These are phyloP conservation scores for Pomatorhinus ruficollis DNA, from an alignment of 2,113 vertebrate genomes.

Conservation along the genomic window DNA sequence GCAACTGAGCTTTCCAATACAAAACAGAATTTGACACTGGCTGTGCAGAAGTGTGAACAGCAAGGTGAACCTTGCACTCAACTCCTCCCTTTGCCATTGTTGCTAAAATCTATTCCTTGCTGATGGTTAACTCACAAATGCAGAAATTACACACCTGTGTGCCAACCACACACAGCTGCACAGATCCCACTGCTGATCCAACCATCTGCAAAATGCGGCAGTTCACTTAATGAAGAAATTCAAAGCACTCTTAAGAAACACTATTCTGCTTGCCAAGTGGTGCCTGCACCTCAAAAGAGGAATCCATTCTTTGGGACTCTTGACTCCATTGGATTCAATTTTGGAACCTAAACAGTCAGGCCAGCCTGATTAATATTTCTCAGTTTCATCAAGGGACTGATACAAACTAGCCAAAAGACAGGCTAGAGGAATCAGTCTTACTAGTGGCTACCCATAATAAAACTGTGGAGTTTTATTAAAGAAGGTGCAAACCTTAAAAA, in stretches of 20 bases:
- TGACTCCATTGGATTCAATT: not conserved
- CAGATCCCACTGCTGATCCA: not conserved
- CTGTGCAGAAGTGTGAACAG: not conserved
- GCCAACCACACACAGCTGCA: not conserved
- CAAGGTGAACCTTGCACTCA: not conserved
- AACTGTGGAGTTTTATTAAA: not conserved
- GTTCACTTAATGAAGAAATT: not conserved
- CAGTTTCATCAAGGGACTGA: not conserved
- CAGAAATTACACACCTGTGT: not conserved
- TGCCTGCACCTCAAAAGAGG: not conserved
- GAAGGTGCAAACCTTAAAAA: not conserved
- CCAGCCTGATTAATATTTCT: not conserved
- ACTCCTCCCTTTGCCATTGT: not conserved
- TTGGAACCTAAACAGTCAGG: not conserved
- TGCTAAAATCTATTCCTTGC: not conserved
- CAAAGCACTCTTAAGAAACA: not conserved
- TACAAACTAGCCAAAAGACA: not conserved
- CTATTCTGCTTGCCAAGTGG: not conserved
- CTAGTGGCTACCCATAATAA: not conserved
- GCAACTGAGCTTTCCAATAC: not conserved
- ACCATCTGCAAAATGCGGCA: constrained; percentile 19
- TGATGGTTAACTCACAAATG: not conserved
- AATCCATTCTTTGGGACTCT: not conserved
- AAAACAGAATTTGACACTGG: not conserved
- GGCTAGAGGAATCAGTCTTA: not conserved